Conservation (phyloP, 2,888 invertebrate genomes). For the Cylindroiulus punctatus region DNA sequence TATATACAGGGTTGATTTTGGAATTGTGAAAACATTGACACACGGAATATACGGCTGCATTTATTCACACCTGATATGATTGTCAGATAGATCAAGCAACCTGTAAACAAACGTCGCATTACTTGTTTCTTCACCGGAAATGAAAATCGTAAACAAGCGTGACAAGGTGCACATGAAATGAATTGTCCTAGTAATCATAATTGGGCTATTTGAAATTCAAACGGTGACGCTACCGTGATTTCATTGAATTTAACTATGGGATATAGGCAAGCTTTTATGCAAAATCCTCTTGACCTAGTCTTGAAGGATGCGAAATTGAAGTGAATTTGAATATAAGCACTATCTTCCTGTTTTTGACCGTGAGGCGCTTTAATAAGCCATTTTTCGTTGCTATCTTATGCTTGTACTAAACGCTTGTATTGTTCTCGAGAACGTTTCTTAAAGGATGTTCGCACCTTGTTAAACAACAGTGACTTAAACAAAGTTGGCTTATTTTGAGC, state of each 20-base stretch:
- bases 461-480: too few relatives aligned
- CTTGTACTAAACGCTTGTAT: neutral
- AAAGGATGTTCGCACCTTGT: neutral
- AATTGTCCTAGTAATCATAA: neutral
- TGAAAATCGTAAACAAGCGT: neutral
- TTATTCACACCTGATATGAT: neutral
- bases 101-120: neutral
- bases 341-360: neutral
- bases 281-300: slow-evolving; percentile 18
- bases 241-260: slow-evolving; percentile 13
- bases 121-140: neutral
- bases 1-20: too few relatives aligned
- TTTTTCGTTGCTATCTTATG: neutral
- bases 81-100: neutral
- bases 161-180: neutral
- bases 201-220: slow-evolving; percentile 27
- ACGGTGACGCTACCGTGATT: slow-evolving; percentile 24
- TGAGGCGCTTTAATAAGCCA: neutral
- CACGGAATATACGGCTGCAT: too few relatives aligned
- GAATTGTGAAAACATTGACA: too few relatives aligned
- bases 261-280: neutral
- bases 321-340: slow-evolving; percentile 1
- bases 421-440: neutral
- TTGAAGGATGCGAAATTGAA: slow-evolving; percentile 21
- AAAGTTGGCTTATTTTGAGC: neutral